A percentile compares a stretch with the other conserved stretches of the same genome.
Conservation (phyloP, 2,113 vertebrate species). For the Gavialis gangeticus region DNA sequence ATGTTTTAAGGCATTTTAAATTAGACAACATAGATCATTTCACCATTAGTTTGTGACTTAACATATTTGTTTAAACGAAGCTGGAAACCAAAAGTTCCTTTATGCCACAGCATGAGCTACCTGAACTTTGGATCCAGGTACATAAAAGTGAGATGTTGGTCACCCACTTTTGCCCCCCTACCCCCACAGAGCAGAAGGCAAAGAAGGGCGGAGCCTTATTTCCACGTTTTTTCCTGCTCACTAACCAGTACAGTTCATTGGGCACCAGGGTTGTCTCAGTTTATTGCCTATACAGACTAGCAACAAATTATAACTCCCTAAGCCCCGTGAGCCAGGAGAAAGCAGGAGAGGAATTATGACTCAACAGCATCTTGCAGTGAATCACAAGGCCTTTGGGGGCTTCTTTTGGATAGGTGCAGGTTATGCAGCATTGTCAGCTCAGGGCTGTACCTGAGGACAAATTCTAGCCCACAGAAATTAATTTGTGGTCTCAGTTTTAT, state of each 20-base stretch:
- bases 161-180: neutral
- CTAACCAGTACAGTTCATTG: neutral
- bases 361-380: neutral
- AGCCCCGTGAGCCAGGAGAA: neutral
- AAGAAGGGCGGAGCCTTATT: neutral
- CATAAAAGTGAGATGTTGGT: neutral
- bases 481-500: neutral
- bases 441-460: neutral
- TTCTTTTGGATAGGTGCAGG: neutral
- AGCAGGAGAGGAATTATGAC: neutral
- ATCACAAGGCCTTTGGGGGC: neutral
- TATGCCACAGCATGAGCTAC: neutral
- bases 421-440: neutral
- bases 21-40: conserved; percentile 26
- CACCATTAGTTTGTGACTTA: conserved; percentile 42
- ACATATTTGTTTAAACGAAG: neutral
- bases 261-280: neutral
- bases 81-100: conserved; percentile 11
- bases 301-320: neutral
- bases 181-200: neutral
- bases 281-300: neutral
- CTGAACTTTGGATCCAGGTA: neutral
- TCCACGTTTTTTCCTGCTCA: neutral
- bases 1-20: conserved; percentile 17
- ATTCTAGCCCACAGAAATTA: conserved; percentile 13